Conservation (phyloP, 2,797 vertebrate species). For the Cyprinella venusta region DNA sequence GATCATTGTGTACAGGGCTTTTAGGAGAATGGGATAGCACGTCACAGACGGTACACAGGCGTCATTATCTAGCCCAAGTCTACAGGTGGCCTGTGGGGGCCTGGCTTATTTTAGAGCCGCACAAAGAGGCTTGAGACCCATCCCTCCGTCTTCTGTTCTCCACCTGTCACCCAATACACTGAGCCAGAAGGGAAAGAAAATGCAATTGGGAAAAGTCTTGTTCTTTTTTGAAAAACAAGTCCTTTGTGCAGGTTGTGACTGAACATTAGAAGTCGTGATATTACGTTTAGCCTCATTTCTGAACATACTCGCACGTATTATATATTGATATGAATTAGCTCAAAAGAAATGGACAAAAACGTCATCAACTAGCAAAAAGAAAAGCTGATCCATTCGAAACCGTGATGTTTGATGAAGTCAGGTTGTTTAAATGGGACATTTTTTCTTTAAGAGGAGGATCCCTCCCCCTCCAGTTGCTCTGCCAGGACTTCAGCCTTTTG, state of each 20-base stretch:
- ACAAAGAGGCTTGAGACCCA: slow-evolving; percentile 38
- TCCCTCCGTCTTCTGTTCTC: slow-evolving; percentile 17
- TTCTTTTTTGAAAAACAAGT: not conserved
- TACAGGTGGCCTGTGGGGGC: slow-evolving; percentile 70
- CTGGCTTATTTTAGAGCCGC: slow-evolving; percentile 59
- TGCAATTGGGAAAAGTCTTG: no score
- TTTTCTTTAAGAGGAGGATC: slow-evolving; percentile 71
- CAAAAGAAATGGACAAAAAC: not conserved
- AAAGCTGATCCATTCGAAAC: not conserved
- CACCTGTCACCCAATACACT: slow-evolving; percentile 32
- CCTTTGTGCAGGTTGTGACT: slow-evolving; percentile 47
- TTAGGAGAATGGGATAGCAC: slow-evolving; percentile 58
- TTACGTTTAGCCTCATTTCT: not conserved
- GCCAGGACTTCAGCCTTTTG: slow-evolving; percentile 66
- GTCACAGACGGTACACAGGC: slow-evolving; percentile 43
- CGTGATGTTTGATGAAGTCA: slow-evolving; percentile 9
- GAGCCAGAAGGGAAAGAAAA: not conserved
- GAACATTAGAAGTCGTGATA: not conserved
- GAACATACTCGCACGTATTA: not conserved
- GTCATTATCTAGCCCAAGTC: slow-evolving; percentile 63
- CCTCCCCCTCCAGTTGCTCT: slow-evolving; percentile 66
- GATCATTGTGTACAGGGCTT: slow-evolving; percentile 55
- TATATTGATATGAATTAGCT: not conserved
- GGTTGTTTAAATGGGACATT: slow-evolving; percentile 49
- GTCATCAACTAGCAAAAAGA: not conserved